A percentile compares a stretch with the other conserved stretches of the same genome.
These are phyloP conservation scores for Pandemis heparana DNA, from an alignment of 2,888 invertebrate species.

Conservation along the genomic window DNA sequence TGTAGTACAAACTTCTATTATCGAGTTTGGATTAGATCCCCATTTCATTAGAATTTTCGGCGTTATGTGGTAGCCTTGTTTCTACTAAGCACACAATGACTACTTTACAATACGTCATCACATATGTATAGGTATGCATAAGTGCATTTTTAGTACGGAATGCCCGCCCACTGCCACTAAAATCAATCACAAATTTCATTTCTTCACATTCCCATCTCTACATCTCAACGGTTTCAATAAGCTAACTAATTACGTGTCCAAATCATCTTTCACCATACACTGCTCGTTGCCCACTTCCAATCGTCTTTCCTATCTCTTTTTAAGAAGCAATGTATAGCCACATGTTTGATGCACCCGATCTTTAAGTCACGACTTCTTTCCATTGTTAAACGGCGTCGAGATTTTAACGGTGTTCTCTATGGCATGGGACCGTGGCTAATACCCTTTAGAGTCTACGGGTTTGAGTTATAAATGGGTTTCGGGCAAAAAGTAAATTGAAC, in stretches of 20 bases:
- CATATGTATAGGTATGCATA: no score
- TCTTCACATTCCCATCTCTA: constrained; percentile 24
- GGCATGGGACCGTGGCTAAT: constrained; percentile 76
- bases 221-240: background rate
- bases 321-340: constrained; percentile 5
- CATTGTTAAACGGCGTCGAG: constrained; percentile 36
- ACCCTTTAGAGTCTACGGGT: constrained; percentile 63
- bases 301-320: background rate
- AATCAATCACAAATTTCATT: background rate
- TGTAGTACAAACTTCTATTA: no score
- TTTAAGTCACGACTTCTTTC: constrained; percentile 9
- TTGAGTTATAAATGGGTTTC: constrained; percentile 52
- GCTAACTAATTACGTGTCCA: constrained; percentile 7
- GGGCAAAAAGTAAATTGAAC: constrained; percentile 67
- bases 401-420: constrained; percentile 47
- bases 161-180: background rate
- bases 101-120: no score
- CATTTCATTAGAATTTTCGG: no score
- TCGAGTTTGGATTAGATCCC: no score
- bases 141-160: no score
- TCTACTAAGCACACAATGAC: no score
- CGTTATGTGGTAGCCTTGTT: no score
- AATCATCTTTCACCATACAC: background rate
- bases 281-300: background rate
- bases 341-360: constrained; percentile 1